Percentiles rank a stretch among this genome's conserved stretches.
These are phyloP conservation scores for Microchrysa polita DNA, from an alignment of 2,888 invertebrate genomes.

Conservation along the genomic window DNA sequence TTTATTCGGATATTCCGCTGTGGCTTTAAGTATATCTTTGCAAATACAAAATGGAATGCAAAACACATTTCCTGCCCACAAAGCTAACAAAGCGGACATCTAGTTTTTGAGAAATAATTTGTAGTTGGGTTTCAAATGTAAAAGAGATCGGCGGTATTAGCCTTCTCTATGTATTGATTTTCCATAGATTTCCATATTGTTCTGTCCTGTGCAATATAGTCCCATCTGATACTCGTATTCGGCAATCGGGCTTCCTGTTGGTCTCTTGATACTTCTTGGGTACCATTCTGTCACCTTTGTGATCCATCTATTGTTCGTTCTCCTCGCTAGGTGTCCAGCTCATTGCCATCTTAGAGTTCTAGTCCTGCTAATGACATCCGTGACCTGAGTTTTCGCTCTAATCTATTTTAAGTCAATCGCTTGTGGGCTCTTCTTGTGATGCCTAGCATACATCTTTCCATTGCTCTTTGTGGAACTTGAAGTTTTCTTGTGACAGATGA, in stretches of 20 bases:
- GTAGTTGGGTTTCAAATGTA: too few relatives aligned
- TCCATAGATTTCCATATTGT: conserved; percentile 13
- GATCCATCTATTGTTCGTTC: conserved; percentile 2
- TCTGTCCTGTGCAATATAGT: too few relatives aligned
- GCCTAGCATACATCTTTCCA: conserved; percentile 9
- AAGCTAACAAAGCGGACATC: too few relatives aligned
- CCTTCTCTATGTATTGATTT: too few relatives aligned
- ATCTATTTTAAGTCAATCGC: neutral
- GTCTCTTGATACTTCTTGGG: conserved; percentile 4
- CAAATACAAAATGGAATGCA: too few relatives aligned
- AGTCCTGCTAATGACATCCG: neutral
- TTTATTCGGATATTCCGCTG: too few relatives aligned
- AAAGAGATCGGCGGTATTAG: too few relatives aligned
- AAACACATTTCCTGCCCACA: too few relatives aligned
- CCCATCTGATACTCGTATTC: too few relatives aligned
- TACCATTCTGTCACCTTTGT: conserved; percentile 7
- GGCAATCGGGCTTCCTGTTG: neutral
- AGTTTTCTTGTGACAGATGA: neutral
- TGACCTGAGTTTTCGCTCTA: conserved; percentile 1
- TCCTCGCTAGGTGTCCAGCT: conserved; percentile 6
- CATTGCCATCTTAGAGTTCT: conserved; percentile 8
- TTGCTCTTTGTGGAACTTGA: conserved; percentile 13
- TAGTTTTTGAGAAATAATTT: too few relatives aligned
- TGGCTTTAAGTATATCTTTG: too few relatives aligned
- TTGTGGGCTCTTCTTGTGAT: neutral